These are phyloP conservation scores for Cavia aperea DNA, from an alignment of 2,113 vertebrate species.

Conservation along the genomic window DNA sequence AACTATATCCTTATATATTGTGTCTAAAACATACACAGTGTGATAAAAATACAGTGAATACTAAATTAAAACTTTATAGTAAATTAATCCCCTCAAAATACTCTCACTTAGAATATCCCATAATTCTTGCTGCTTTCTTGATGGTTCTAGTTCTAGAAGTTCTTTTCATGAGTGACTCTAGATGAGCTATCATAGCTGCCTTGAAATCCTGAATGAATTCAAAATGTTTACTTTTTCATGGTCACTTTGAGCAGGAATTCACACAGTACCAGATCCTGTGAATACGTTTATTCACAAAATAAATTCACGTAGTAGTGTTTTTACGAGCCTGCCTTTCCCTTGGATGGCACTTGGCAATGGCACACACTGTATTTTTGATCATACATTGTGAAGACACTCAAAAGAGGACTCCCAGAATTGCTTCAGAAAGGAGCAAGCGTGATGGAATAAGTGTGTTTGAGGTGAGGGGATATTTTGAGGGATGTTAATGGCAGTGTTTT, in stretches of 20 bases:
- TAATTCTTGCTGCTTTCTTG: background rate
- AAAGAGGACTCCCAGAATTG: background rate
- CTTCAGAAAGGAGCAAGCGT: background rate
- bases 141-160: background rate
- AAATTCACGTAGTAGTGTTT: background rate
- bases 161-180: background rate
- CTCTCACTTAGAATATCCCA: background rate
- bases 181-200: background rate
- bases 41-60: background rate
- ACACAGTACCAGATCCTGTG: too few species aligned
- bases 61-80: background rate
- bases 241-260: too few species aligned
- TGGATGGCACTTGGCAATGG: background rate
- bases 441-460: background rate
- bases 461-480: background rate
- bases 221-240: too few species aligned
- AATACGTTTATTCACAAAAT: too few species aligned
- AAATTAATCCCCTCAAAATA: background rate
- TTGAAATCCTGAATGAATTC: too few species aligned
- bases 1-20: background rate
- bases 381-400: background rate
- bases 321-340: background rate
- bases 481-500: background rate
- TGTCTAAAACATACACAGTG: background rate
- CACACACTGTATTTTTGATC: background rate